Percentiles rank a stretch among this genome's conserved stretches.
These are phyloP conservation scores for Scolopax rusticola DNA, from an alignment of 2,797 vertebrate genomes.

Conservation along the genomic window DNA sequence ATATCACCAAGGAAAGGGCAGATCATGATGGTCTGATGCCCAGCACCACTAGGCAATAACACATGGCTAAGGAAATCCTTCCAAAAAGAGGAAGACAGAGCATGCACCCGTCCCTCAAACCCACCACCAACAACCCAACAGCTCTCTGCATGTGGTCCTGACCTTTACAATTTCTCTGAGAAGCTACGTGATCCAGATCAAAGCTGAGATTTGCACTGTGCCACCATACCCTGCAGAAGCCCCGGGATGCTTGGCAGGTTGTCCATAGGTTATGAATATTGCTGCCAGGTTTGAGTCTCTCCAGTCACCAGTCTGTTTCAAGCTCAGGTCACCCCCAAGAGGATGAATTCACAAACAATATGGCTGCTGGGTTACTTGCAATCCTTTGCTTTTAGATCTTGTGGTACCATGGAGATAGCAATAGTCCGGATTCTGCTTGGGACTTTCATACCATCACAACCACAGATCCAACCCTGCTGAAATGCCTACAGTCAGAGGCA, in stretches of 20 bases:
- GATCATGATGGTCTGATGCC: neutral
- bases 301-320: neutral
- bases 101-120: neutral
- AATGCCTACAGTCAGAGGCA: neutral
- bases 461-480: neutral
- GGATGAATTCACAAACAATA: neutral
- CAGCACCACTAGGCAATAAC: neutral
- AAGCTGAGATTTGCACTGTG: neutral
- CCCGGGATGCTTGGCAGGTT: neutral
- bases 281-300: neutral
- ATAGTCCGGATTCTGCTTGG: neutral
- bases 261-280: neutral
- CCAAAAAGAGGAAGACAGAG: neutral
- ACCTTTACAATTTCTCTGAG: neutral
- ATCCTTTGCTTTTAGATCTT: neutral
- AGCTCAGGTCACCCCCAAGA: neutral
- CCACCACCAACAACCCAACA: neutral
- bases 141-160: neutral
- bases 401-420: neutral
- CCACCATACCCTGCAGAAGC: neutral
- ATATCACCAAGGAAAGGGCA: neutral
- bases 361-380: neutral
- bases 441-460: neutral
- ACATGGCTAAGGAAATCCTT: neutral
- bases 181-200: neutral